phyloP scores from a whole-genome alignment of 2,113 vertebrate genomes.

The Cyprinus carpio region DNA sequence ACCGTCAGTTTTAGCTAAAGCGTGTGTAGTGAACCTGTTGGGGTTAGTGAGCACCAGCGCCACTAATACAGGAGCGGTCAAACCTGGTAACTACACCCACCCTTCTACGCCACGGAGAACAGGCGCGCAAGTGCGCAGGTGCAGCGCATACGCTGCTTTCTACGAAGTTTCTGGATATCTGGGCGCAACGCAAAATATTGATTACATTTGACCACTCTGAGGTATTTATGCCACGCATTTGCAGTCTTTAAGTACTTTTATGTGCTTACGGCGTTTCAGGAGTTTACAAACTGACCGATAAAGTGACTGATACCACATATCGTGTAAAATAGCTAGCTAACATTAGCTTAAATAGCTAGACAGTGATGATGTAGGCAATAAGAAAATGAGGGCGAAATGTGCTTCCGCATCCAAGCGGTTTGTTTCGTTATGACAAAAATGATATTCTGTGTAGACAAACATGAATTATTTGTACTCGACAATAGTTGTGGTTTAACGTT shows the following conservation, averaged over 20 bases:
- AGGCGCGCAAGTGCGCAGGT: slow-evolving; percentile 39
- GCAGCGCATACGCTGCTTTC: slow-evolving; percentile 41
- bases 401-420: slow-evolving; percentile 5
- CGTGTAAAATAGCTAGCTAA: slow-evolving; percentile 32
- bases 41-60: slow-evolving; percentile 44
- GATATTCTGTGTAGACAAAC: too few species aligned
- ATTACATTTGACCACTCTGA: neutral
- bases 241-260: neutral
- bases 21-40: neutral
- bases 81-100: slow-evolving; percentile 26
- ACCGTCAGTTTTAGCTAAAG: neutral
- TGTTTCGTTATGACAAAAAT: neutral
- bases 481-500: neutral
- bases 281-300: neutral
- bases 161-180: slow-evolving; percentile 59
- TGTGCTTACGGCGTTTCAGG: neutral
- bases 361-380: neutral
- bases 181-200: slow-evolving; percentile 28
- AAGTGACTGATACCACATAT: slow-evolving; percentile 15
- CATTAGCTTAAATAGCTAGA: slow-evolving; percentile 30
- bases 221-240: slow-evolving; percentile 2
- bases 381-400: slow-evolving; percentile 3
- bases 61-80: slow-evolving; percentile 8
- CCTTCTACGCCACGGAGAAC: slow-evolving; percentile 25
- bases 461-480: neutral